A percentile compares a stretch with the other conserved stretches of the same genome.
phyloP scores from a whole-genome alignment of 2,888 invertebrate species.

The Scotopteryx bipunctaria region DNA sequence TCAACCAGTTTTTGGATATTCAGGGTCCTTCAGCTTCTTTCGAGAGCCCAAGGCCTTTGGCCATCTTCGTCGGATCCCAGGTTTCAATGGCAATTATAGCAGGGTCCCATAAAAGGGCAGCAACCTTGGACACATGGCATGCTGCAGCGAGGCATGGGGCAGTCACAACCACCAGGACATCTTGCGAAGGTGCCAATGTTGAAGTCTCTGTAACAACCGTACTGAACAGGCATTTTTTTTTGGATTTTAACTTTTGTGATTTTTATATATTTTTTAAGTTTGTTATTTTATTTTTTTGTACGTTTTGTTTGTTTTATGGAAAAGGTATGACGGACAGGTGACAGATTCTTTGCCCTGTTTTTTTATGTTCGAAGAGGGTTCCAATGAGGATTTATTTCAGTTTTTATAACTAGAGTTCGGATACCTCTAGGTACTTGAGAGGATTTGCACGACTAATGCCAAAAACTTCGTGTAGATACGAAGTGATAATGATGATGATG shows the following conservation, averaged over 20 bases:
- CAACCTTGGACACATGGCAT: conserved; percentile 8
- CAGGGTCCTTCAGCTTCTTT: too few species aligned
- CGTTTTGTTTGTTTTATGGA: conserved; percentile 4
- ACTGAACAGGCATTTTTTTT: conserved; percentile 21
- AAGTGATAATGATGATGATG: too few species aligned
- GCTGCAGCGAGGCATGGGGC: conserved; percentile 1
- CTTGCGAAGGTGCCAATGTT: conserved; percentile 23
- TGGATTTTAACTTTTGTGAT: background rate
- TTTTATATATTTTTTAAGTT: conserved; percentile 3
- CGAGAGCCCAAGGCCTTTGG: background rate
- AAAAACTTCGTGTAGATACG: too few species aligned
- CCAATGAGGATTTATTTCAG: too few species aligned
- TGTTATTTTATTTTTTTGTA: conserved; percentile 12
- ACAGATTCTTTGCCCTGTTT: too few species aligned
- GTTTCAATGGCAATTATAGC: conserved; percentile 9
- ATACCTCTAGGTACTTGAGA: too few species aligned
- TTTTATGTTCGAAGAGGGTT: too few species aligned
- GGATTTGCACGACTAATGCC: too few species aligned
- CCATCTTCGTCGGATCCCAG: background rate
- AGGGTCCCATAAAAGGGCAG: conserved; percentile 4
- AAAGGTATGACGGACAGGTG: conserved; percentile 5
- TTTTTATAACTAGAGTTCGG: too few species aligned
- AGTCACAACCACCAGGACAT: conserved; percentile 18
- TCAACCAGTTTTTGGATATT: too few species aligned
- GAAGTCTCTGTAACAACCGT: conserved; percentile 23